These are phyloP conservation scores for Drosophila guanche DNA, from an alignment of 1,140 invertebrate species.

Conservation along the genomic window DNA sequence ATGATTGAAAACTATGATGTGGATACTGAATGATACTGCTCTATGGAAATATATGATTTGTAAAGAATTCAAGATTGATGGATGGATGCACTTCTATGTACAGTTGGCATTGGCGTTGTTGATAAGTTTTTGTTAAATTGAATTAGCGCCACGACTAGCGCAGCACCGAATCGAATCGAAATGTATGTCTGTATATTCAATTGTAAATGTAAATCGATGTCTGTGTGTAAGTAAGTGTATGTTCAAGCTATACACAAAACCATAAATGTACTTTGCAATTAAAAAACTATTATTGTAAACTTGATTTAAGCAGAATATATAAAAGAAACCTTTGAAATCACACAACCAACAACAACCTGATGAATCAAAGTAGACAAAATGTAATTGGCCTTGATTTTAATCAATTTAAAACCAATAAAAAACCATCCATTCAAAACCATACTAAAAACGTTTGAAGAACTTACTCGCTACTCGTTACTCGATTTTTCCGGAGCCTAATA, in stretches of 20 bases:
- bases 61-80: too few relatives aligned
- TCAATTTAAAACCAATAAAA: conserved; percentile 22
- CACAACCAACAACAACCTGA: conserved; percentile 4
- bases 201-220: conserved; percentile 8
- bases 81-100: too few relatives aligned
- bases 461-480: too few relatives aligned
- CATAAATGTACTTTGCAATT: conserved; percentile 49
- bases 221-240: conserved; percentile 51
- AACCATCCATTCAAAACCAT: conserved; percentile 3
- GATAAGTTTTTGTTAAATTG: too few relatives aligned
- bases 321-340: conserved; percentile 36
- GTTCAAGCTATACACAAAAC: conserved; percentile 53
- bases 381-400: conserved; percentile 27
- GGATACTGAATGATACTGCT: too few relatives aligned
- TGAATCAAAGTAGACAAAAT: conserved; percentile 28
- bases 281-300: conserved; percentile 44
- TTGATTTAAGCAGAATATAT: conserved; percentile 46
- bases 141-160: too few relatives aligned
- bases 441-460: too few relatives aligned
- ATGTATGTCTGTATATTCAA: background rate
- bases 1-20: too few relatives aligned
- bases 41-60: too few relatives aligned
- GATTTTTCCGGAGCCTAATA: too few relatives aligned
- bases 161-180: too few relatives aligned
- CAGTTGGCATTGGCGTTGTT: too few relatives aligned